Percentiles rank a stretch among this genome's conserved stretches.
phyloP scores from a whole-genome alignment of 1,140 invertebrate genomes.

The Hyles euphorbiae region DNA sequence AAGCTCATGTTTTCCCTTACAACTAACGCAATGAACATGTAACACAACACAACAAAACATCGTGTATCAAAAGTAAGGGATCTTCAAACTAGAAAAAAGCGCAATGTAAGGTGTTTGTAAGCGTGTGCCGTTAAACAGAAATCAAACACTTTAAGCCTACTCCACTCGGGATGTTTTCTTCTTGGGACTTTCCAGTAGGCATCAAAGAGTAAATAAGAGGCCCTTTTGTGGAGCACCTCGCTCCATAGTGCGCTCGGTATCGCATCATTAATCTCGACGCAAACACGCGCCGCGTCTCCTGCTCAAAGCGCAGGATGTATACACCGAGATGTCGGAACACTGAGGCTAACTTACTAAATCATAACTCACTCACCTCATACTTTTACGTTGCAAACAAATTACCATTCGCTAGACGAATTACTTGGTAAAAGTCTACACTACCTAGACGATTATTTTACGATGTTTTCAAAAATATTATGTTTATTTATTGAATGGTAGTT shows the following conservation, averaged over 20 bases:
- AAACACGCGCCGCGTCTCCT: constrained; percentile 7
- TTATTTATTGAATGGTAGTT: too few relatives aligned
- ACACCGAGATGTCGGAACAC: constrained; percentile 2
- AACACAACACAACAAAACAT: too few relatives aligned
- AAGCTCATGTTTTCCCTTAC: too few relatives aligned
- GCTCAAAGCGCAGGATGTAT: constrained; percentile 2
- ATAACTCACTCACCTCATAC: neutral
- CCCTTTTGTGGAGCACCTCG: constrained; percentile 52
- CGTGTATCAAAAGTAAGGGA: too few relatives aligned
- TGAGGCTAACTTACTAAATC: constrained; percentile 6
- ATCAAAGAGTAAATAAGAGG: constrained; percentile 58
- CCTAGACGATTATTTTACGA: too few relatives aligned
- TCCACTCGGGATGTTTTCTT: constrained; percentile 29
- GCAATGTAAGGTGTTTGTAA: too few relatives aligned
- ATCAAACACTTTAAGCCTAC: constrained; percentile 5
- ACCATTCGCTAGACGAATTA: too few relatives aligned
- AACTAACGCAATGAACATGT: too few relatives aligned
- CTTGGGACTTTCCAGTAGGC: constrained; percentile 39
- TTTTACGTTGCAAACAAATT: too few relatives aligned
- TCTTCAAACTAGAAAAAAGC: too few relatives aligned
- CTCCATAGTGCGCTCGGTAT: constrained; percentile 44
- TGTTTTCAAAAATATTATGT: too few relatives aligned
- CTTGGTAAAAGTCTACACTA: too few relatives aligned
- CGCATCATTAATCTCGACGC: constrained; percentile 56
- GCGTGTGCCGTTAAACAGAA: neutral